phyloP scores from a whole-genome alignment of 2,797 vertebrate genomes.

The Crypturellus tataupa region DNA sequence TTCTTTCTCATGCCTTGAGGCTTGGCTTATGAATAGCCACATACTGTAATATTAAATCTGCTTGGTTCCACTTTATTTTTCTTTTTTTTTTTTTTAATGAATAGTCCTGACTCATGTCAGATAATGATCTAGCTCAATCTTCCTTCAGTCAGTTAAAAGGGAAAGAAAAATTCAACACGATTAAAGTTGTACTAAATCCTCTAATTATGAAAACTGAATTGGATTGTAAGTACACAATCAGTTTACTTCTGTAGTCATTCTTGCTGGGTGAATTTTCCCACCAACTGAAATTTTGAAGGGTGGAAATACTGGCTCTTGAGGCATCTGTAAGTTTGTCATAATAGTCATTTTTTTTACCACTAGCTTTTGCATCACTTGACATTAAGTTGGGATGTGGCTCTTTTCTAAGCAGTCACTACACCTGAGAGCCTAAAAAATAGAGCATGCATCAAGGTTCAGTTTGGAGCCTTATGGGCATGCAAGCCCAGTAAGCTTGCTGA shows the following conservation, averaged over 20 bases:
- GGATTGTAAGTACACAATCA: neutral
- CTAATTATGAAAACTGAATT: neutral
- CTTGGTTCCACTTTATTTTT: neutral
- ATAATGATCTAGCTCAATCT: neutral
- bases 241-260: neutral
- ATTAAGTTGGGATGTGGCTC: neutral
- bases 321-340: accelerated
- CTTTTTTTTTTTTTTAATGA: neutral
- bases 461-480: neutral
- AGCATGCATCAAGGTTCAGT: neutral
- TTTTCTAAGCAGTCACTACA: neutral
- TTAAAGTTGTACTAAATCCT: neutral
- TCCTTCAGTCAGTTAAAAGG: neutral
- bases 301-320: neutral
- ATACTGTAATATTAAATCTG: neutral
- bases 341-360: neutral
- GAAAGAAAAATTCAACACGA: neutral
- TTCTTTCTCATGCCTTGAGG: neutral
- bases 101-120: neutral
- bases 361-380: neutral
- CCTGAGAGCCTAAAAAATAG: neutral
- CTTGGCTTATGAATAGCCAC: conserved; percentile 12
- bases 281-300: neutral
- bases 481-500: neutral
- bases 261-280: neutral